Evolutionary conservation across 1,140 invertebrate species (phyloP), one percentile per base, ranked within the genome.

Genomic region (Sitobion miscanthi): DNA sequence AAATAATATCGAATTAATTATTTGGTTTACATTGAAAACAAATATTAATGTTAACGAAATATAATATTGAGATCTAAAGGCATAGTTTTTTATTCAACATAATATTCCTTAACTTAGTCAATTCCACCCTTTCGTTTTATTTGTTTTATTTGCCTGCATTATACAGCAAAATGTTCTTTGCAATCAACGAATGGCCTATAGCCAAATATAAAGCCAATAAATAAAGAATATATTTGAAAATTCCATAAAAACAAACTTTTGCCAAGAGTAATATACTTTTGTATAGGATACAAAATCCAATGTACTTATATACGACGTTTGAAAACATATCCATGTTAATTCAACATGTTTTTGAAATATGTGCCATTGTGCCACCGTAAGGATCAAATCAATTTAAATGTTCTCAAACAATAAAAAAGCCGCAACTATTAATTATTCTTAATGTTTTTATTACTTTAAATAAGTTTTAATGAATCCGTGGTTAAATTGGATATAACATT

Each of bases 361-460:
- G 23, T 69, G 30, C 62, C 45, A 47, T 42, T 42, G 42, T 42
- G 42, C 45, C 11, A 4, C 11, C 25, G 30, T 69, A 14, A n/a
- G 30, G 2, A 69, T 14, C 30, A 14, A 69, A 69, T 69, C 30
- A 69, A 69, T 14, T 62, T 30, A 11, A 69, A 69, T 62, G 30
- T 9, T 62, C 30, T 62, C 9, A 14, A n/a, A 30, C 9, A 69
- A 69, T 30, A 69, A 69, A 69, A 69, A 69, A 69, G 30, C 62
- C 62, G 4, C 62, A 69, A 69, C 62, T 69, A 69, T 30, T 62
- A 62, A 62, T 62, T 62, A 30, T n/a, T 69, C 62, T 69, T 69
- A 69, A 69, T 69, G 62, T 69, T 69, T 69, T 69, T 69, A 69
- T n/a, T 30, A 69, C 62, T 69, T 69, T 69, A 69, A 69, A 69